Base-by-base conservation (phyloP, 1,140 invertebrate genomes). In the Cydia pomonella region DNA sequence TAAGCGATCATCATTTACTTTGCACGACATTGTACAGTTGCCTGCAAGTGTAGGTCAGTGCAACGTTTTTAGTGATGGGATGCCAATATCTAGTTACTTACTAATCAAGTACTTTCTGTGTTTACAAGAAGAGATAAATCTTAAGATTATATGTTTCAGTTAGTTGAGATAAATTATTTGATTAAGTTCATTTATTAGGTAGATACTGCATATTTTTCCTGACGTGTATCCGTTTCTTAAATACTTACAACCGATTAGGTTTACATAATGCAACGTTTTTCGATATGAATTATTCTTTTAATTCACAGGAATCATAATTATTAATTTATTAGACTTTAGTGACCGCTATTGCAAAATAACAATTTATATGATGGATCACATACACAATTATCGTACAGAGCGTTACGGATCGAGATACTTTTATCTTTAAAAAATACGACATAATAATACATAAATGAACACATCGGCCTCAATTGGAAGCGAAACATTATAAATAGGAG, bases 401-500 rank as follows among this genome's bases (percentile, higher is more conserved):
- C 23, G 25, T 23, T 63, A n/a, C 29, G 29, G 9, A 33, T 16
- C 25, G 10, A 66, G 64, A 12, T 38, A 38, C 29, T 69, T 33
- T 69, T 33, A 69, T 18, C 29, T 69, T 33, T 10, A 69, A 69
- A 64, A 69, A 38, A 38, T 69, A 69, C 64, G 64, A 41, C 29
- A 69, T 69, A 69, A 69, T 69, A 38, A 69, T 41, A 69, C n/a
- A 72, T 66, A 74, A 27, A 23, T 72, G 59, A 75, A 73, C 18
- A 73, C 44, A 76, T 75, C 78, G 72, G 13, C 74, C 59, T 72
- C 71, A 72, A 73, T 74, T 72, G 59, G 72, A 72, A 63, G 72
- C 73, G 64, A 69, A 18, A 38, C 18, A 38, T 33, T 69, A 53
- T 77, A 79, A 75, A 82, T 82, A 82, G 76, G 76, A 74, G 72